These are phyloP conservation scores for Cataglyphis albicans DNA, from an alignment of 2,888 invertebrate species.

Conservation along the genomic window DNA sequence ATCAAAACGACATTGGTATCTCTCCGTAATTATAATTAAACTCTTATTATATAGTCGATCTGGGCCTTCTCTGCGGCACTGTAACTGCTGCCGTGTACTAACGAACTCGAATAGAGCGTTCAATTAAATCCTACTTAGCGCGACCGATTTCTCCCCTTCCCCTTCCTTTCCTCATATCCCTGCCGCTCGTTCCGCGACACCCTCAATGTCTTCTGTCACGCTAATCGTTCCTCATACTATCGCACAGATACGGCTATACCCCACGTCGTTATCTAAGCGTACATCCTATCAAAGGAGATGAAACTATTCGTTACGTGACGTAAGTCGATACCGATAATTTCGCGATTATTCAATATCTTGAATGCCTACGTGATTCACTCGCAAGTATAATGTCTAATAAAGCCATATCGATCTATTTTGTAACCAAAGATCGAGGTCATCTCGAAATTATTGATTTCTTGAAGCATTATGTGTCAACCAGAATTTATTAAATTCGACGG, in stretches of 20 bases:
- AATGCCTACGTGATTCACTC: slow-evolving; percentile 50
- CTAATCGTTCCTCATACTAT: slow-evolving; percentile 75
- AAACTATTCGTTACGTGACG: slow-evolving; percentile 71
- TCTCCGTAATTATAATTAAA: slow-evolving; percentile 80
- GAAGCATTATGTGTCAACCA: neutral
- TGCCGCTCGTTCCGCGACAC: slow-evolving; percentile 21
- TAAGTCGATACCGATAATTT: slow-evolving; percentile 27
- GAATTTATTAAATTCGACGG: neutral
- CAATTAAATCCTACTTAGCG: slow-evolving; percentile 83
- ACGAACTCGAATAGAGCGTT: slow-evolving; percentile 82
- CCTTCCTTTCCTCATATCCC: neutral
- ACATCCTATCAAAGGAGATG: slow-evolving; percentile 70
- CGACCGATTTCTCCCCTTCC: slow-evolving; percentile 54
- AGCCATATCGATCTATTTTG: slow-evolving; percentile 59
- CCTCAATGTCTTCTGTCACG: slow-evolving; percentile 66
- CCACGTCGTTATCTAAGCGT: slow-evolving; percentile 46
- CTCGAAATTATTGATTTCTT: slow-evolving; percentile 25
- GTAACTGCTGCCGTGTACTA: slow-evolving; percentile 77
- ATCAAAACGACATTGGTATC: slow-evolving; percentile 24
- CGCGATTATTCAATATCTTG: slow-evolving; percentile 33
- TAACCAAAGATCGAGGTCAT: slow-evolving; percentile 51
- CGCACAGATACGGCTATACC: slow-evolving; percentile 44
- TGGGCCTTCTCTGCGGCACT: slow-evolving; percentile 65
- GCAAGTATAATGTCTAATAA: slow-evolving; percentile 26
- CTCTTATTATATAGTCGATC: slow-evolving; percentile 78